phyloP scores from a whole-genome alignment of 2,797 vertebrate genomes.

The Tokudaia tokunoshimensis region DNA sequence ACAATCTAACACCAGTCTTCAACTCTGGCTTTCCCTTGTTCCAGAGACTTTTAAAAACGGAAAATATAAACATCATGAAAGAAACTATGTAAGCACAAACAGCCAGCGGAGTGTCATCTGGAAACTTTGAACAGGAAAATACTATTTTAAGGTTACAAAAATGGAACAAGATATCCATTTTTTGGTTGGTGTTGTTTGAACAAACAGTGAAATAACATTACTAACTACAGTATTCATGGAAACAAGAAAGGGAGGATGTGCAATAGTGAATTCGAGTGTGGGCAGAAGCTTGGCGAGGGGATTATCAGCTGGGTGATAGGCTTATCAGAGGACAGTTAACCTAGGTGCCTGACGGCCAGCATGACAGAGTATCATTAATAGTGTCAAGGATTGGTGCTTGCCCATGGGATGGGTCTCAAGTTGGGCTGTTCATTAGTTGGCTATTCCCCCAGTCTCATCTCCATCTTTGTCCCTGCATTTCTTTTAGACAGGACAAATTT shows the following conservation, averaged over 20 bases:
- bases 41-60: not conserved
- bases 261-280: not conserved
- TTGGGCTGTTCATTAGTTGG: not conserved
- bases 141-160: slow-evolving; percentile 31
- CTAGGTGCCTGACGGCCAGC: too few species aligned
- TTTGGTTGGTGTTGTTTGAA: not conserved
- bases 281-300: not conserved
- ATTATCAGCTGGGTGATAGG: not conserved
- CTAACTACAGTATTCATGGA: not conserved
- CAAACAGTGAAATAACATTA: not conserved
- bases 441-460: not conserved
- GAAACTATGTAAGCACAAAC: not conserved
- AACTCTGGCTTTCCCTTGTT: slow-evolving; percentile 15
- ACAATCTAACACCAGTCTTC: not conserved
- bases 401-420: not conserved
- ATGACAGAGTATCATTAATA: not conserved
- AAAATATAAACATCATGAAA: slow-evolving; percentile 44
- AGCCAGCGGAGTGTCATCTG: not conserved
- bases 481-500: not conserved
- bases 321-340: not conserved
- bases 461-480: not conserved
- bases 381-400: not conserved
- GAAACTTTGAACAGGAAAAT: not conserved
- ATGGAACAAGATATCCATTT: not conserved
- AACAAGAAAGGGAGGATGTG: not conserved